Evolutionary conservation across 2,888 invertebrate genomes (phyloP), one percentile per base, ranked within the genome.

Genomic region (Athrips mouffetella): DNA sequence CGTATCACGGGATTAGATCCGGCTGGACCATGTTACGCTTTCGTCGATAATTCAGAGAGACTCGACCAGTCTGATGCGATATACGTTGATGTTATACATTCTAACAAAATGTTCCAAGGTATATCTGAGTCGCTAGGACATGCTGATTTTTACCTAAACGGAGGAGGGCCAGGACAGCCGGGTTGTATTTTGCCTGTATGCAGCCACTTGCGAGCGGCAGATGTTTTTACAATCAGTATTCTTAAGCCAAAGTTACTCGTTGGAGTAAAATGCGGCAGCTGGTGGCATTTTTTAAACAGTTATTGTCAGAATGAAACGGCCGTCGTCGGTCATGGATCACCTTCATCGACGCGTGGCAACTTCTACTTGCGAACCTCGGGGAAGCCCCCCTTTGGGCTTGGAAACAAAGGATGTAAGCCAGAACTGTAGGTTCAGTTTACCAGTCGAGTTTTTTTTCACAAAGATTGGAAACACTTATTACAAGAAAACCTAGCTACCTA

Each of bases 1-100:
- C 50, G 52, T 8, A 16, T 65, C n/a, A 55, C 52, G 0, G 60
- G 53, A 0, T 45, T 67, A 1, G 68, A 68, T 16, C 60, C 66
- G 1, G 45, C 63, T 2, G 65, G 67, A 0, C 65, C 63, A 0
- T 68, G 67, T 47, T 65, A 63, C 35, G 52, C 63, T 7, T 46
- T 59, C 11, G 45, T 55, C 0, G 61, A 56, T 0, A 55, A 60
- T 0, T 51, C 59, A 1, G 45, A 54, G 2, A 59, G 67, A 48
- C 27, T 67, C 1, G 60, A 61, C 23, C 29, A 47, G 2, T 53
- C 58, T 0, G 67, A 68, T 13, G 67, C 61, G 0, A 62, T 65
- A 18, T 59, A 60, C 3, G 63, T 68, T 0, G 50, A 53, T 3
- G 37, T 53, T 0, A 41, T 67, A 0, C 45, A 52, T 4, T 59